Base-by-base conservation (phyloP, 2,113 vertebrate genomes). In the Chroicocephalus ridibundus region DNA sequence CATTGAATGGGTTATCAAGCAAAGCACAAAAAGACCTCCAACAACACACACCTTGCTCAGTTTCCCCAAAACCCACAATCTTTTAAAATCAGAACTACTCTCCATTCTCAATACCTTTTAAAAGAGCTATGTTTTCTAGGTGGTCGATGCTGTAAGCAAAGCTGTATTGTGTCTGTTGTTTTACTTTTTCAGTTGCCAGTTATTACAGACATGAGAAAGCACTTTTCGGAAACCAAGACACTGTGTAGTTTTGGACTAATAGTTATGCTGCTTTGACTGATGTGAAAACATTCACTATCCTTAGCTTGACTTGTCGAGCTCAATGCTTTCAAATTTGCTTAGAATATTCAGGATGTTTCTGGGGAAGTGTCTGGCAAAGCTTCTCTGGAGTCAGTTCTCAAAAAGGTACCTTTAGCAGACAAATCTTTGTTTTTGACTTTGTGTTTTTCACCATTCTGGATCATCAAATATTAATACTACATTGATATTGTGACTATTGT, bases 351-450 rank as follows among this genome's bases (percentile, higher is more conserved):
- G 88, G 98, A 99, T 96, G 96, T 99, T 88, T 99, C 99, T 86
- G 98, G 98, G 54, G 98, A 98, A 92, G 98, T 98, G 44, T 98
- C 98, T 62, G 99, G 98, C 94, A 99, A 99, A 97, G 98, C 98
- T n/a, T 97, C 98, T 38, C 89, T 99, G 84, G 98, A 99, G 91
- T 91, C 46, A 49, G 97, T 99, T 90, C 96, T 99, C 88, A 98
- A 98, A 97, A 99, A 98, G 98, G 98, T 99, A 88, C 44, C 32
- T 79, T 71, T 71, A 58, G 29, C 17, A 71, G 26, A 60, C 46
- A 54, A 24, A 54, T 36, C 17, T 74, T 61, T 27, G 7, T 6
- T 22, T 82, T 79, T 54, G 47, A 47, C n/a, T 77, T 62, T 47
- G 26, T 68, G 16, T 5, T 60, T 79, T 51, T 58, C 51, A 42